Base-by-base conservation (phyloP, 2,113 vertebrate species). In the Pseudopodoces humilis region DNA sequence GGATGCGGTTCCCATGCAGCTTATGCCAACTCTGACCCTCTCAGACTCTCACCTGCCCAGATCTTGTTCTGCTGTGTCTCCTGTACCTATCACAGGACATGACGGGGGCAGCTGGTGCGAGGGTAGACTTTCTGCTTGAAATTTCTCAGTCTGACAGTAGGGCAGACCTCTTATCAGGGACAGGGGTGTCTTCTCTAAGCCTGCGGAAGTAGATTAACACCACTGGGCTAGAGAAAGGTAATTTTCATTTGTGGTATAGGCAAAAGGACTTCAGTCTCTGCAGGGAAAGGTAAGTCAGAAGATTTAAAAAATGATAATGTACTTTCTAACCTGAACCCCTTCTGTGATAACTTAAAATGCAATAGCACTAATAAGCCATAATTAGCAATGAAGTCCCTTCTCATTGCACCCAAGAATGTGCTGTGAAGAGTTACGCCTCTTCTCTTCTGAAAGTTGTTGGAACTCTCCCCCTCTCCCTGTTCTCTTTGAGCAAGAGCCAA, bases 401-500 rank as follows among this genome's bases (percentile, higher is more conserved):
- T 60, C 49, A 19, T 15, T 56, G 56, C 70, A 52, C 37, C 13
- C 46, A 59, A 28, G 46, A 70, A 64, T 64, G 27, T 83, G 43
- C 35, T 90, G 55, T 77, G 72, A 77, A 74, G 84, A 78, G 50
- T 77, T 84, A 58, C 60, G 33, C n/a, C 72, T 92, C 35, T 79
- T 62, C 89, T 71, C 55, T 83, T 35, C 39, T 81, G 63, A 27
- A 64, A 63, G 63, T 44, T 83, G 59, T 56, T 92, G 56, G 43
- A 77, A 25, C 37, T 94, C 76, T 86, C 58, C 30, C 19, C 28
- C 24, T 81, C 37, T 44, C 35, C 19, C 44, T 69, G 1, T 71
- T 86, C 64, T 92, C 62, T 41, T 88, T 88, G 27, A 93, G 37
- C 52, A 47, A 46, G 39, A 83, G n/a, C 86, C 39, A 74, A 44